Evolutionary conservation across 2,797 vertebrate genomes (phyloP).

Genomic region (Cyclopterus lumpus): DNA sequence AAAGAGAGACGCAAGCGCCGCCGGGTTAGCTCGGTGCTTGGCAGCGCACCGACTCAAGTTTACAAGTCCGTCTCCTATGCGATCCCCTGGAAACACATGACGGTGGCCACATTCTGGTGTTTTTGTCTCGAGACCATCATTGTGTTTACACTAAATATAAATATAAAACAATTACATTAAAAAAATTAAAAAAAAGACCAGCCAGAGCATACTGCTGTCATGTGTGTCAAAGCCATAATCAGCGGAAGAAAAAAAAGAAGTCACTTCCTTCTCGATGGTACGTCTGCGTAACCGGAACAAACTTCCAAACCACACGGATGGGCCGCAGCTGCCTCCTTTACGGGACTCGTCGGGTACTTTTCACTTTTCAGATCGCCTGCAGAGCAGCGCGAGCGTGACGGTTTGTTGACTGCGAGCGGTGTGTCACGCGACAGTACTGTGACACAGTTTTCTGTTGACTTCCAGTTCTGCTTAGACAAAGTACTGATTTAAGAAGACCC

Average conservation of each 20-base stretch:
- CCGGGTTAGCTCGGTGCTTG: background rate
- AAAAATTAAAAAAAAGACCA: background rate
- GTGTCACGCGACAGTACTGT: constrained; percentile 82
- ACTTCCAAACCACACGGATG: constrained; percentile 48
- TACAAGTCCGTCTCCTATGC: constrained; percentile 70
- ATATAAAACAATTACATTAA: too few relatives aligned
- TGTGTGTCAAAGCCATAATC: background rate
- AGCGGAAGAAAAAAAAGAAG: background rate
- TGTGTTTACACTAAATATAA: background rate
- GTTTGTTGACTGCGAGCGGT: constrained; percentile 38
- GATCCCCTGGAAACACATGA: constrained; percentile 77
- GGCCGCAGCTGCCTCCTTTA: accelerated
- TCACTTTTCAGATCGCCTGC: constrained; percentile 56
- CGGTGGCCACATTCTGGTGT: background rate
- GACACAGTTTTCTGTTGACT: constrained; percentile 73
- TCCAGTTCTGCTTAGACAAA: constrained; percentile 65
- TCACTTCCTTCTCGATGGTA: constrained; percentile 49
- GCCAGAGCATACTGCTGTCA: background rate
- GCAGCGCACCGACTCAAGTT: constrained; percentile 48
- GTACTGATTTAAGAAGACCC: constrained; percentile 14
- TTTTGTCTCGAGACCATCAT: background rate
- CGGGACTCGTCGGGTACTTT: too few relatives aligned
- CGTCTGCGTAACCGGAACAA: constrained; percentile 4
- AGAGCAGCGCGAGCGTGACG: constrained; percentile 21
- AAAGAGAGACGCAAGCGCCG: background rate